Conservation (phyloP, 2,888 invertebrate genomes). For the Ypsolopha scabrella region DNA sequence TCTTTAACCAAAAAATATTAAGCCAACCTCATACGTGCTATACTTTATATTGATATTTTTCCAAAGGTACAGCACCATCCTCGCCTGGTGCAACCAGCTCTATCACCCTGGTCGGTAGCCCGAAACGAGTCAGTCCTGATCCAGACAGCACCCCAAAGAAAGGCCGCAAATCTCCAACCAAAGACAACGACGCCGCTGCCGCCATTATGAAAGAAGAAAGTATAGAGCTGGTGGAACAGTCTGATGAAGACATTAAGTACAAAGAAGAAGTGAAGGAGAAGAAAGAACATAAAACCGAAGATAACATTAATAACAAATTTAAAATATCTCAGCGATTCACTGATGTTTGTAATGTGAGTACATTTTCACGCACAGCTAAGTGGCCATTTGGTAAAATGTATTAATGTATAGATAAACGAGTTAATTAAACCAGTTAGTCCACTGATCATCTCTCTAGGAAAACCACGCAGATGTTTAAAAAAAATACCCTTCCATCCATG, state of each 20-base stretch:
- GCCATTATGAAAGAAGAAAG: slow-evolving; percentile 52
- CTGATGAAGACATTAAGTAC: slow-evolving; percentile 56
- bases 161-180: slow-evolving; percentile 31
- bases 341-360: slow-evolving; percentile 31
- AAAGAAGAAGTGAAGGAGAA: slow-evolving; percentile 57
- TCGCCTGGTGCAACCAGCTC: slow-evolving; percentile 82
- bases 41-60: background rate
- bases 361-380: background rate
- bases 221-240: slow-evolving; percentile 57
- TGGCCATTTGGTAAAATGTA: background rate
- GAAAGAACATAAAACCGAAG: slow-evolving; percentile 18
- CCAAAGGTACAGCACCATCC: slow-evolving; percentile 67
- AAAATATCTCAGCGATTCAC: slow-evolving; percentile 59
- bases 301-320: slow-evolving; percentile 50
- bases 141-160: slow-evolving; percentile 26
- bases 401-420: too few species aligned
- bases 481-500: too few species aligned
- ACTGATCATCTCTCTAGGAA: too few species aligned
- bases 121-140: slow-evolving; percentile 42
- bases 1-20: background rate
- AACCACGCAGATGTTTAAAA: too few species aligned
- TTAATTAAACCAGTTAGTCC: too few species aligned
- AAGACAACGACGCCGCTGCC: slow-evolving; percentile 43
- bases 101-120: slow-evolving; percentile 77
- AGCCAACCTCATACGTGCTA: background rate